A percentile compares a stretch with the other conserved stretches of the same genome.
Conservation (phyloP, 2,113 vertebrate genomes). For the Amazona guildingii region DNA sequence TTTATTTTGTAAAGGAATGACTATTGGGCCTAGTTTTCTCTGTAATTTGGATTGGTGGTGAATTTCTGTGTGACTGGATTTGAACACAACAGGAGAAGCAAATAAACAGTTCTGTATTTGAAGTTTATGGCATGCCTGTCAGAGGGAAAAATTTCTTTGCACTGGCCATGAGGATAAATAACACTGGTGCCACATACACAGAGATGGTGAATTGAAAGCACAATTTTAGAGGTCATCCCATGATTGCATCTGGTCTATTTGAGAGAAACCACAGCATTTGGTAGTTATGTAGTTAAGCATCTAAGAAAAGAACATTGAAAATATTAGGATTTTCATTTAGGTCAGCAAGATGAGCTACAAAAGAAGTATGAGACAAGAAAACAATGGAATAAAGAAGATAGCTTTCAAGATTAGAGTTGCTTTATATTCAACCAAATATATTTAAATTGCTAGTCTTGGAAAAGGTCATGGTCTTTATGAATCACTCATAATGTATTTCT, state of each 20-base stretch:
- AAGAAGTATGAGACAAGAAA: neutral
- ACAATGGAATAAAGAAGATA: neutral
- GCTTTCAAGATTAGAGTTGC: neutral
- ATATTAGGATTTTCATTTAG: neutral
- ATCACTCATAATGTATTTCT: neutral
- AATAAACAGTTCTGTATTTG: neutral
- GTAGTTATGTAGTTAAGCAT: neutral
- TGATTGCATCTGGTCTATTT: neutral
- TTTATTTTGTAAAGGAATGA: neutral
- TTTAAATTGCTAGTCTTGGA: neutral
- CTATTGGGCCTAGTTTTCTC: neutral
- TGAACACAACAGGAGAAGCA: neutral
- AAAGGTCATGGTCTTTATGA: slow-evolving; percentile 22
- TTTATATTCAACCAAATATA: neutral
- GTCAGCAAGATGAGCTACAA: neutral
- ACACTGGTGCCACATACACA: neutral
- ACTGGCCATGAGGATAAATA: neutral
- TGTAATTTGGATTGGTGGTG: neutral
- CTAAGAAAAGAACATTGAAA: neutral
- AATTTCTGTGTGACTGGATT: neutral
- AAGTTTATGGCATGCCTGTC: neutral
- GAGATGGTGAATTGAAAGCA: neutral
- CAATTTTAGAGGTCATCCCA: neutral
- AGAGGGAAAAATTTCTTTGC: neutral
- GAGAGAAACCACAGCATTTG: neutral